phyloP scores from a whole-genome alignment of 2,113 vertebrate genomes.

The Formicarius rufipectus region DNA sequence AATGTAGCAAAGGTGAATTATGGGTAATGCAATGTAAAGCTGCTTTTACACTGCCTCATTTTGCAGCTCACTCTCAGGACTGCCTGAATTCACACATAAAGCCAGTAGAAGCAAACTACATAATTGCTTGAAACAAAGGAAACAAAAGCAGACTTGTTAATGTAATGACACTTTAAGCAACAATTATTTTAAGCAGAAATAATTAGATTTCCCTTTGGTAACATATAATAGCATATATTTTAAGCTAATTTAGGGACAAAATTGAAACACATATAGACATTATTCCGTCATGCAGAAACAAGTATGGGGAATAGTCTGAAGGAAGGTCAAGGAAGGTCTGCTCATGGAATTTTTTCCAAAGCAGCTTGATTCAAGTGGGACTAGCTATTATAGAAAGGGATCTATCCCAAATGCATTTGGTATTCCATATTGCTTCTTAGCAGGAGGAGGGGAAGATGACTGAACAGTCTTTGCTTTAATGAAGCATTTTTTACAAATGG shows the following conservation, averaged over 20 bases:
- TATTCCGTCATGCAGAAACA: not conserved
- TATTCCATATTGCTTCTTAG: not conserved
- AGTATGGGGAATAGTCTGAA: not conserved
- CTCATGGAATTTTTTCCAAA: not conserved
- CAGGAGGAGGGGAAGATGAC: not conserved
- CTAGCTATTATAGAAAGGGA: not conserved
- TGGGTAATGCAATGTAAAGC: not conserved
- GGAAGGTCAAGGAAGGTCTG: not conserved
- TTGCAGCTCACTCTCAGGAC: not conserved
- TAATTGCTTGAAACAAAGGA: conserved; percentile 21
- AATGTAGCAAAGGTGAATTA: not conserved
- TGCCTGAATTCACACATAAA: not conserved
- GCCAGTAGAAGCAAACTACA: not conserved
- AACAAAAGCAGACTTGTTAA: conserved; percentile 30
- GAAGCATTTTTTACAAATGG: not conserved
- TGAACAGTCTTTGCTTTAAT: not conserved
- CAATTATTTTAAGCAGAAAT: conserved; percentile 36
- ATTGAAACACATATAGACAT: not conserved
- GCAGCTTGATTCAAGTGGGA: not conserved
- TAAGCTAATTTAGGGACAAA: not conserved
- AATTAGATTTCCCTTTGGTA: conserved; percentile 14
- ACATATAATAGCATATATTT: not conserved
- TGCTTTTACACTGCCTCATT: not conserved
- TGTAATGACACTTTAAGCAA: conserved; percentile 6
- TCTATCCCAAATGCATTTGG: not conserved